Percentiles rank a stretch among this genome's conserved stretches.
These are phyloP conservation scores for Sylvietta virens DNA, from an alignment of 2,113 vertebrate species.

Conservation along the genomic window DNA sequence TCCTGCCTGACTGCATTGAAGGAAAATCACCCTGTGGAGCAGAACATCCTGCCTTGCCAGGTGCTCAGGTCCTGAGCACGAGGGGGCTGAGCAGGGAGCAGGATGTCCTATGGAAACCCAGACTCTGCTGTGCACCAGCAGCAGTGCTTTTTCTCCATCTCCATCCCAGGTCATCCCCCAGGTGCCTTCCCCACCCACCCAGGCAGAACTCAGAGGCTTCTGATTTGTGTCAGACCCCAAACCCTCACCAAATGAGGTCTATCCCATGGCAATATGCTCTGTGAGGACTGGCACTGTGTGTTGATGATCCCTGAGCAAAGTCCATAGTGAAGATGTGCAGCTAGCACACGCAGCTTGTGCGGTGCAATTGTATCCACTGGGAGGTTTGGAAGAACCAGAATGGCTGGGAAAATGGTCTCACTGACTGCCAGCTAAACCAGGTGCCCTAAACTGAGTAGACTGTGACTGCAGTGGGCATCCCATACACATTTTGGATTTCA, in stretches of 20 bases:
- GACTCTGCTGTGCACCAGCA: neutral
- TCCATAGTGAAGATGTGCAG: rapidly evolving
- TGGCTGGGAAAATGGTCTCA: neutral
- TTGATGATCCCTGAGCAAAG: neutral
- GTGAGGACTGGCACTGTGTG: neutral
- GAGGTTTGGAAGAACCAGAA: neutral
- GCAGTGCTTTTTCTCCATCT: neutral
- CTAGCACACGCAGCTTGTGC: rapidly evolving
- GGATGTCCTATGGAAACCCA: neutral
- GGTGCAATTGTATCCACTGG: rapidly evolving
- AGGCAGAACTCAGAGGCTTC: neutral
- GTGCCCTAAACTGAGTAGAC: neutral
- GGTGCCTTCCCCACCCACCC: neutral
- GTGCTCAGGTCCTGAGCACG: rapidly evolving
- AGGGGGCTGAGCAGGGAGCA: neutral
- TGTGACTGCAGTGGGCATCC: neutral
- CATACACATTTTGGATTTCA: neutral
- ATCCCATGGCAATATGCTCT: neutral
- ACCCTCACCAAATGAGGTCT: neutral
- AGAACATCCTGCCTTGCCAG: neutral
- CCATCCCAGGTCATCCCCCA: neutral
- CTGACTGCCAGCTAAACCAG: neutral
- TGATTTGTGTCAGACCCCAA: neutral
- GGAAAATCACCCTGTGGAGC: neutral
- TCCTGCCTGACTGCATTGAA: neutral